A percentile compares a stretch with the other conserved stretches of the same genome.
These are phyloP conservation scores for Lindbergichthys nudifrons DNA, from an alignment of 2,797 vertebrate genomes.

Conservation along the genomic window DNA sequence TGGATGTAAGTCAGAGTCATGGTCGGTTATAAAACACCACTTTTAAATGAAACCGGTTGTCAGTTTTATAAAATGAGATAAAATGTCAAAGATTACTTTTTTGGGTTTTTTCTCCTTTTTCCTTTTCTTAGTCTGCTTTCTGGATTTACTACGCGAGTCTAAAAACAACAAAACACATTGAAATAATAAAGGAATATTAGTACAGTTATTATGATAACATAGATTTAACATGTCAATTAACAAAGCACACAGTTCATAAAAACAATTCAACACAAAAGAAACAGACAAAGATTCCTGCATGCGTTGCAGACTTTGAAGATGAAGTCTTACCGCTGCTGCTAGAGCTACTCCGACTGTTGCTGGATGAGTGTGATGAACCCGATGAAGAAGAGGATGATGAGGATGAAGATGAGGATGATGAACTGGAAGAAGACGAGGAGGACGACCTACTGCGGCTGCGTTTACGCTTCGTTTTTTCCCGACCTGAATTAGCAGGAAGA, in stretches of 20 bases:
- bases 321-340: conserved; percentile 80
- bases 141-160: conserved; percentile 87
- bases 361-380: conserved; percentile 82
- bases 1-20: neutral
- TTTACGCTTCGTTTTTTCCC: conserved; percentile 87
- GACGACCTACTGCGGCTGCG: conserved; percentile 91
- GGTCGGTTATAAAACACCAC: neutral
- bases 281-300: neutral
- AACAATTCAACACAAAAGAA: neutral
- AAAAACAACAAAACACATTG: conserved; percentile 6
- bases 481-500: conserved; percentile 69
- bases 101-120: conserved; percentile 90
- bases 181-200: neutral
- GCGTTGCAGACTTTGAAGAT: neutral
- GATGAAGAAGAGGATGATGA: conserved; percentile 82
- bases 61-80: neutral
- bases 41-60: neutral
- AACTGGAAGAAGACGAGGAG: conserved; percentile 84
- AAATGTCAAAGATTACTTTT: conserved; percentile 82
- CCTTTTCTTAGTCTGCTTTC: conserved; percentile 88
- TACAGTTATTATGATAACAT: neutral
- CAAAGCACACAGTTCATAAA: neutral
- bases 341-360: conserved; percentile 84
- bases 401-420: conserved; percentile 77
- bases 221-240: neutral